phyloP scores from a whole-genome alignment of 2,888 invertebrate genomes.

The Abrostola triplasia region DNA sequence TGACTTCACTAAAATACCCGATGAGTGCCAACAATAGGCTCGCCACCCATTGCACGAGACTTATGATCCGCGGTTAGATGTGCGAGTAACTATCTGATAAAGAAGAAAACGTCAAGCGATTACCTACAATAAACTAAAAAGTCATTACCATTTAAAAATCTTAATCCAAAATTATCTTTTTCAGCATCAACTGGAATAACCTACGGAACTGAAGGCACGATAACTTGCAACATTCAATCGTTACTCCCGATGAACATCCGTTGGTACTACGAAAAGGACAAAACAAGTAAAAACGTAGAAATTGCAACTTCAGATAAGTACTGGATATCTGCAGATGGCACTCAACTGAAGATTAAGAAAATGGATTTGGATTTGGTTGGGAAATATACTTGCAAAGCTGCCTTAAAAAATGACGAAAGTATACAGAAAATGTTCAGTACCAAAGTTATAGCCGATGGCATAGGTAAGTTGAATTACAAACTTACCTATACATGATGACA shows the following conservation, averaged over 20 bases:
- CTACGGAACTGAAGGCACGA: conserved; percentile 32
- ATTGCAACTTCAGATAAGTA: conserved; percentile 39
- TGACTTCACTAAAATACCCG: too few relatives aligned
- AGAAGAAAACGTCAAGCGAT: background rate
- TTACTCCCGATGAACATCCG: conserved; percentile 42
- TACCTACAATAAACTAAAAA: too few relatives aligned
- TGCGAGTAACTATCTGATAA: too few relatives aligned
- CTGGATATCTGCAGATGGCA: conserved; percentile 34
- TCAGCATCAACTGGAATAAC: conserved; percentile 27
- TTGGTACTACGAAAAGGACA: conserved; percentile 36
- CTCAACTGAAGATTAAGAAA: conserved; percentile 39
- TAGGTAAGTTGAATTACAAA: conserved; percentile 35
- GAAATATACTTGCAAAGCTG: conserved; percentile 41
- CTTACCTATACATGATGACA: too few relatives aligned
- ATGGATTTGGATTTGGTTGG: conserved; percentile 42
- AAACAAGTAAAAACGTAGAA: conserved; percentile 7
- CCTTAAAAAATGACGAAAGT: conserved; percentile 26
- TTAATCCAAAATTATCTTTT: background rate
- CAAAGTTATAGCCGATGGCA: conserved; percentile 34
- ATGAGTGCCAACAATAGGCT: too few relatives aligned
- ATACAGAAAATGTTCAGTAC: conserved; percentile 31
- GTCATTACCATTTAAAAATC: too few relatives aligned
- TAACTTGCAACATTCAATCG: conserved; percentile 51
- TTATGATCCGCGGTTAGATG: too few relatives aligned
- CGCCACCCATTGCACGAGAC: too few relatives aligned